Percentiles rank a stretch among this genome's conserved stretches.
phyloP scores from a whole-genome alignment of 2,888 invertebrate genomes.

The Melieria omissa region DNA sequence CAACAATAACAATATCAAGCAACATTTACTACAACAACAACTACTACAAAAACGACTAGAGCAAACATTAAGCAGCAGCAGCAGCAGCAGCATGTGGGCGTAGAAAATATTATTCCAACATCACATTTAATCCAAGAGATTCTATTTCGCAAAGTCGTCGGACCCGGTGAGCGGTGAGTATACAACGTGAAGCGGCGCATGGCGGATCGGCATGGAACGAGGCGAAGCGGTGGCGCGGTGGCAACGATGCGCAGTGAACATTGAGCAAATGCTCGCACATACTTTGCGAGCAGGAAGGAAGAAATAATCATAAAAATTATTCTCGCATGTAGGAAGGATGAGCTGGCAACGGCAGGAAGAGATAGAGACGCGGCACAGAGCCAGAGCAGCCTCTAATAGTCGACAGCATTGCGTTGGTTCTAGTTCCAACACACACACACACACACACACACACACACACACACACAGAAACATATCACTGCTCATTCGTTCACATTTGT shows the following conservation, averaged over 20 bases:
- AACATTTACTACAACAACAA: no score
- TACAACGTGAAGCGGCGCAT: no score
- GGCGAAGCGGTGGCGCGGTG: no score
- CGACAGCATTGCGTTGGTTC: no score
- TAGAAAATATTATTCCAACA: conserved; percentile 58
- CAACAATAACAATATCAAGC: no score
- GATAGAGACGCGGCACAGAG: no score
- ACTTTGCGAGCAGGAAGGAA: conserved; percentile 58
- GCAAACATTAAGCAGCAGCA: conserved; percentile 6
- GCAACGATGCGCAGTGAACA: no score
- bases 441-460: not conserved
- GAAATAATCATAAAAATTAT: conserved; percentile 65
- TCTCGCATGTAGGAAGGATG: conserved; percentile 44
- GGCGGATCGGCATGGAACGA: no score
- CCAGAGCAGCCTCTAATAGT: no score
- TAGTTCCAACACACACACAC: not conserved
- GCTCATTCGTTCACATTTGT: no score
- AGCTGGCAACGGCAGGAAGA: no score
- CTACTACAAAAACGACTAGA: conserved; percentile 33
- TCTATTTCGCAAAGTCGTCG: conserved; percentile 14
- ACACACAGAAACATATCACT: not conserved
- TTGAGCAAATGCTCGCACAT: conserved; percentile 46
- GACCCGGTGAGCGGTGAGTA: not conserved
- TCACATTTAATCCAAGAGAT: conserved; percentile 57
- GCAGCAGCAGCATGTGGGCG: conserved; percentile 45